A percentile compares a stretch with the other conserved stretches of the same genome.
Evolutionary conservation across 2,113 vertebrate species (phyloP).

Genomic region (Aegotheles bennettii): DNA sequence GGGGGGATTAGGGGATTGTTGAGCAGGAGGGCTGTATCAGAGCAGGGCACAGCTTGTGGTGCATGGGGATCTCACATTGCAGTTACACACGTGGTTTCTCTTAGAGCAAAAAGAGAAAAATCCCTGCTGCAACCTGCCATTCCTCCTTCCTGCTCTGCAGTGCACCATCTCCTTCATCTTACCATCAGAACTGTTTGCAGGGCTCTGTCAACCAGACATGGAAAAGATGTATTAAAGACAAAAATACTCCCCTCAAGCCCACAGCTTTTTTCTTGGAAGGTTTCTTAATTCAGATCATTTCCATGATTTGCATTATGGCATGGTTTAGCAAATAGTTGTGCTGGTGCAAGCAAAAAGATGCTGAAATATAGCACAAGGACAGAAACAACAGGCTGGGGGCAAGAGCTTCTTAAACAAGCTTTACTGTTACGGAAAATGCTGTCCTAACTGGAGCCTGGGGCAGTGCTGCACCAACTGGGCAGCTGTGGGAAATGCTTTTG

Average conservation of each 20-base stretch:
- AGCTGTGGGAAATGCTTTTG: constrained; percentile 16
- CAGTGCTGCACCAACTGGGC: not conserved
- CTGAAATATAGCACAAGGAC: not conserved
- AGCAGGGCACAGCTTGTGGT: not conserved
- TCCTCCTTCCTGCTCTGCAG: not conserved
- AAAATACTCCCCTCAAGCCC: not conserved
- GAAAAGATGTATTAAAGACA: not conserved
- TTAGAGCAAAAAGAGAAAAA: not conserved
- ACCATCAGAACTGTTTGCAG: not conserved
- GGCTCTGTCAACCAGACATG: not conserved
- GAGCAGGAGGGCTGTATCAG: not conserved
- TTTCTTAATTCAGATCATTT: not conserved
- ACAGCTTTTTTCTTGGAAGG: not conserved
- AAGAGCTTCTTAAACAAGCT: not conserved
- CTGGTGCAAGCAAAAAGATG: not conserved
- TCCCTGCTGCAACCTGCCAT: not conserved
- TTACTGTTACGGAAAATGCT: not conserved
- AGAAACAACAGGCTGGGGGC: not conserved
- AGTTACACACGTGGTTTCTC: fast-evolving
- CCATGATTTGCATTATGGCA: not conserved
- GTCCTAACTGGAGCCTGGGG: not conserved
- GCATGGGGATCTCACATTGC: not conserved
- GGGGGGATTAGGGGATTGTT: not conserved
- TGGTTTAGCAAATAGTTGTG: not conserved
- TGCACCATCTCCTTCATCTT: not conserved